Conservation (phyloP, 2,888 invertebrate species). For the Malthinus seriepunctatus region DNA sequence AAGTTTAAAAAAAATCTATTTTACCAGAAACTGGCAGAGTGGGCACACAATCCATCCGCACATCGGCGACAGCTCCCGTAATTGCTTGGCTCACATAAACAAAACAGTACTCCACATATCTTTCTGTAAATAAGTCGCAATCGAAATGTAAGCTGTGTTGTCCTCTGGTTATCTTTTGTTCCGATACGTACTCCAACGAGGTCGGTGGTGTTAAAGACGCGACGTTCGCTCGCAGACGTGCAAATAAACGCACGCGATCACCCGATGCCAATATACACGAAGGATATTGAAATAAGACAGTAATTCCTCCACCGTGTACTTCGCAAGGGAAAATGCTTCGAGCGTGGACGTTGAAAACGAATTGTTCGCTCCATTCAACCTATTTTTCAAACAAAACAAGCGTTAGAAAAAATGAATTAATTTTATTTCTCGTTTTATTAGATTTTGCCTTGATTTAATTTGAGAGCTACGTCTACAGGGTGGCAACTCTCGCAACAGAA, state of each 20-base stretch:
- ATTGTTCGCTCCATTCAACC: conserved; percentile 85
- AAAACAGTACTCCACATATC: conserved; percentile 85
- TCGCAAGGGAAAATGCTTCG: conserved; percentile 84
- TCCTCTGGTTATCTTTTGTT: conserved; percentile 67
- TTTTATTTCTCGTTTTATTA: no score
- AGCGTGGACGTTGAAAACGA: conserved; percentile 83
- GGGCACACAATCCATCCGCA: conserved; percentile 82
- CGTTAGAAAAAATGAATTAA: background rate
- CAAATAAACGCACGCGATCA: conserved; percentile 80
- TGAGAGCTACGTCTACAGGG: no score
- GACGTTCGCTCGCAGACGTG: conserved; percentile 71
- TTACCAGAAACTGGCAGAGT: conserved; percentile 79
- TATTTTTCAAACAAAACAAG: conserved; percentile 44
- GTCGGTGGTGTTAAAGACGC: conserved; percentile 70
- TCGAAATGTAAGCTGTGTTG: conserved; percentile 77
- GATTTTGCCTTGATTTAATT: no score
- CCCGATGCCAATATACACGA: conserved; percentile 77
- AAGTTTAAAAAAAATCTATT: background rate
- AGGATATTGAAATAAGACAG: conserved; percentile 83
- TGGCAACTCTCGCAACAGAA: no score
- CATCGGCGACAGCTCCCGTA: conserved; percentile 83
- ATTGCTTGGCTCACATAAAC: conserved; percentile 85
- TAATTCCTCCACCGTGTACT: conserved; percentile 68
- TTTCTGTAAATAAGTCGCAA: conserved; percentile 81
- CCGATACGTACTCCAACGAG: conserved; percentile 66